phyloP scores from a whole-genome alignment of 2,113 vertebrate species.

The Pedionomus torquatus region DNA sequence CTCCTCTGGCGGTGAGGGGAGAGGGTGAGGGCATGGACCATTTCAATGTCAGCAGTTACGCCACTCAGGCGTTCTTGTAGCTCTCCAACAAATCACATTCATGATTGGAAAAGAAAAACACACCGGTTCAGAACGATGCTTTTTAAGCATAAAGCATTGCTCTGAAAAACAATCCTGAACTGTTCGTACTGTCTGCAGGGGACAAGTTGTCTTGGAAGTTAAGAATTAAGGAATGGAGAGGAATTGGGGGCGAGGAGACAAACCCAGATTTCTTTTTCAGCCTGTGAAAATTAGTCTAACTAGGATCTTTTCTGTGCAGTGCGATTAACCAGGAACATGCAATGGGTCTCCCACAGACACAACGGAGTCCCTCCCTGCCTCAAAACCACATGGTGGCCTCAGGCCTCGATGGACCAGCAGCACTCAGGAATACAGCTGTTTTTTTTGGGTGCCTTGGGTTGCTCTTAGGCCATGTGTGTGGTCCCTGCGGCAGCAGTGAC shows the following conservation, averaged over 20 bases:
- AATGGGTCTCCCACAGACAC: not conserved
- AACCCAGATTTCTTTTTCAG: not conserved
- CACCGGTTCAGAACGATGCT: not conserved
- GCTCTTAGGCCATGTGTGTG: not conserved
- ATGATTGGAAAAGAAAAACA: not conserved
- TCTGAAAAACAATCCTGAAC: not conserved
- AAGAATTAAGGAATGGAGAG: not conserved
- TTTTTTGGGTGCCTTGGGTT: not conserved
- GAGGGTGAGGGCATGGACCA: not conserved
- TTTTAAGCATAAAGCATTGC: not conserved
- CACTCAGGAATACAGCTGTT: not conserved
- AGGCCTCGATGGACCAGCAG: not conserved
- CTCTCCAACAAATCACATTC: not conserved
- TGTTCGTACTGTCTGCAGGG: not conserved
- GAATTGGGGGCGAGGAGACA: not conserved
- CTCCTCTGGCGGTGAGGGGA: not conserved
- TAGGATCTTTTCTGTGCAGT: not conserved
- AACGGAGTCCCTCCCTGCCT: accelerated
- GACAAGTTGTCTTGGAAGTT: not conserved
- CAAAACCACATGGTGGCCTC: accelerated
- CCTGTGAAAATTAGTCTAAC: not conserved
- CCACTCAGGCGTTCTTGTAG: not conserved
- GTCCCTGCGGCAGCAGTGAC: not conserved
- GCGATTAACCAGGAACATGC: not conserved
- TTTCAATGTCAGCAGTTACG: not conserved